Conservation (phyloP, 1,140 invertebrate species). For the Linepithema humile region DNA sequence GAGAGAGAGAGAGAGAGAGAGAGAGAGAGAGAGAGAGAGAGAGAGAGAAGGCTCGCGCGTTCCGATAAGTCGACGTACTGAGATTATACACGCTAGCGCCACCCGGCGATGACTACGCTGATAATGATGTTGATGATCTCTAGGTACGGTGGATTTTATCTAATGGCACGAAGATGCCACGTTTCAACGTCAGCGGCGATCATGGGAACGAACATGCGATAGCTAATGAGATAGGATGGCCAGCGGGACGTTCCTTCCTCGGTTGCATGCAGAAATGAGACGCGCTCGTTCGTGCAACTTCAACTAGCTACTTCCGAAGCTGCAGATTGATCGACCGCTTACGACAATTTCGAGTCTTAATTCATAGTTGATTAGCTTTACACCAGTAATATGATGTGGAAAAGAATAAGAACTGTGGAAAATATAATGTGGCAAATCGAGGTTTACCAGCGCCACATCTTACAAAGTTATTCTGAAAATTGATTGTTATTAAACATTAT, state of each 20-base stretch:
- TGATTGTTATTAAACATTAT: neutral
- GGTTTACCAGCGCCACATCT: neutral
- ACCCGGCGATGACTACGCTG: conserved; percentile 51
- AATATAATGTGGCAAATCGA: neutral
- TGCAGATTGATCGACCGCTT: conserved; percentile 2
- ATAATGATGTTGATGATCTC: conserved; percentile 56
- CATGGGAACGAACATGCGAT: conserved; percentile 46
- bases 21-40: too few species aligned
- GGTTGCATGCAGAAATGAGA: neutral
- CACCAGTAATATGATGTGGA: neutral
- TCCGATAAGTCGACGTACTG: conserved; percentile 30
- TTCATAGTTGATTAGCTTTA: too few species aligned
- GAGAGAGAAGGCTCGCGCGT: conserved; percentile 17
- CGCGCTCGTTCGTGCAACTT: neutral
- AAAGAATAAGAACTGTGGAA: neutral
- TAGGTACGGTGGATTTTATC: conserved; percentile 50
- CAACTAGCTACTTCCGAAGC: neutral
- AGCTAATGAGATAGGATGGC: conserved; percentile 45
- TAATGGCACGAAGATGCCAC: conserved; percentile 45
- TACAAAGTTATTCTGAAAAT: neutral
- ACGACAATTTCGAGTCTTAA: neutral
- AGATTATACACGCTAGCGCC: conserved; percentile 53
- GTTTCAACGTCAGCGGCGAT: conserved; percentile 44
- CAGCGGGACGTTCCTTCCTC: conserved; percentile 22
- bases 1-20: too few species aligned